Evolutionary conservation across 2,888 invertebrate genomes (phyloP), one percentile per base, ranked within the genome.

Genomic region (Thymelicus sylvestris): DNA sequence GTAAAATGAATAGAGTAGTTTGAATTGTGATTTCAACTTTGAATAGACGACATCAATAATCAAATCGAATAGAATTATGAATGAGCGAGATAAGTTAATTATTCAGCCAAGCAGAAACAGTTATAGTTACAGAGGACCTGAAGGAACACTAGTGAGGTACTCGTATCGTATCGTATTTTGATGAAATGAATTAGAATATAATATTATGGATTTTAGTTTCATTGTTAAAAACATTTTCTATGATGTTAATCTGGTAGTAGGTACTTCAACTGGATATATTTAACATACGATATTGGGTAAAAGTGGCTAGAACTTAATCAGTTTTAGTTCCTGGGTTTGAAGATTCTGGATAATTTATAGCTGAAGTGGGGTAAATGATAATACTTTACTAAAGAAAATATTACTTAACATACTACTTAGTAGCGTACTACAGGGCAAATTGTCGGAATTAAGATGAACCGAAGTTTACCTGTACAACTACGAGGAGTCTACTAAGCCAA

Each of bases 21-120:
- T 55, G 55, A 55, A 55, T 55, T 55, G 55, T 55, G 55, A 55
- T 55, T 55, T 55, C 55, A 24, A 55, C 55, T 55, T 55, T 55
- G 55, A 55, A 55, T 55, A 55, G 55, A 24, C 55, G 55, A 55
- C 55, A 24, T 55, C 55, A 55, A 55, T 55, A 19, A 55, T 55
- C 10, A 55, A 55, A 55, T 55, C 2, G 55, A 55, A 55, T 55
- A 24, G 55, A 55, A 55, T 10, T 5, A 24, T 24, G 24, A 55
- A 55, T 55, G 10, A 24, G 55, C 24, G 55, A 55, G 55, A 24
- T 19, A 55, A 24, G 24, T 24, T 24, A 3, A 55, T 55, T 55
- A 55, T 55, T 55, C 55, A 55, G 24, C 24, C 24, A 55, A 24
- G 10, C 12, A 55, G 55, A 19, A 55, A 24, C 10, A 55, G 55